Percentiles rank a stretch among this genome's conserved stretches.
Conservation (phyloP, 2,113 vertebrate genomes). For the Rhea americana region DNA sequence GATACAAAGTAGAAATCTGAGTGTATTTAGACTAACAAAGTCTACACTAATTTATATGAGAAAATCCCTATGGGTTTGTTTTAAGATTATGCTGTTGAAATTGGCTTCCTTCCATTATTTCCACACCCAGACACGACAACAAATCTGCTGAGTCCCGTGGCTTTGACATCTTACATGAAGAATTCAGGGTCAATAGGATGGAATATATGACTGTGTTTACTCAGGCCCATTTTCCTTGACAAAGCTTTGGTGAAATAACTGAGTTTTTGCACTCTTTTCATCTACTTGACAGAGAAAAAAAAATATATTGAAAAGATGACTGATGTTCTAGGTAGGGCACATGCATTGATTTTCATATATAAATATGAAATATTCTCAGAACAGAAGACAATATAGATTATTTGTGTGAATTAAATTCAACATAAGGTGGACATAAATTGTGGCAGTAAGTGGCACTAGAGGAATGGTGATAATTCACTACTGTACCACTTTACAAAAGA, state of each 20-base stretch:
- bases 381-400: conserved; percentile 50
- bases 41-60: not conserved
- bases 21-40: conserved; percentile 24
- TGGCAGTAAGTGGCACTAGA: not conserved
- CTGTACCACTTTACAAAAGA: not conserved
- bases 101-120: conserved; percentile 37
- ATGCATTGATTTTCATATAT: not conserved
- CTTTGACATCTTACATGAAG: conserved; percentile 19
- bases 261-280: conserved; percentile 12
- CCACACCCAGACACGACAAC: conserved; percentile 16
- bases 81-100: conserved; percentile 30
- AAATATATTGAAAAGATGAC: not conserved
- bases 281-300: not conserved
- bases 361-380: conserved; percentile 64
- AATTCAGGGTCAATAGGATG: not conserved
- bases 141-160: not conserved
- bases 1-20: conserved; percentile 22
- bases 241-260: conserved; percentile 20
- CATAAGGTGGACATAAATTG: not conserved
- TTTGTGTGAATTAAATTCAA: conserved; percentile 60
- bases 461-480: conserved; percentile 38
- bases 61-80: not conserved
- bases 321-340: not conserved
- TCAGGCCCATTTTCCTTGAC: not conserved
- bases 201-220: not conserved